Percentiles rank a stretch among this genome's conserved stretches.
phyloP scores from a whole-genome alignment of 2,113 vertebrate species.

The Sapajus apella region DNA sequence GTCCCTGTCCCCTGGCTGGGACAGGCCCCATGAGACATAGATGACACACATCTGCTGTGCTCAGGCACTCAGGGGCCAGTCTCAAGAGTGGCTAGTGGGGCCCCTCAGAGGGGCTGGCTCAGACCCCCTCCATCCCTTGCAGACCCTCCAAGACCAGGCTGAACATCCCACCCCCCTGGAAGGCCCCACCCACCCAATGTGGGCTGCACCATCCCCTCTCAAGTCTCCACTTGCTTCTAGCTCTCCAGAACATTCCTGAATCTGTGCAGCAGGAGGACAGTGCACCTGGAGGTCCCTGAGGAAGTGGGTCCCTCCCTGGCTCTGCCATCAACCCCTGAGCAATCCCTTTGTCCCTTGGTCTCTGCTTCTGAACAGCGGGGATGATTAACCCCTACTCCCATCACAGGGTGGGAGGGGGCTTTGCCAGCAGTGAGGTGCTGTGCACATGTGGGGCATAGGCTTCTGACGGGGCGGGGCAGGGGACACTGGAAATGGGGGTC shows the following conservation, averaged over 20 bases:
- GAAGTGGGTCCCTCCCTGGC: not conserved
- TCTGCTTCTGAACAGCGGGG: not conserved
- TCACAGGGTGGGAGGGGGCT: not conserved
- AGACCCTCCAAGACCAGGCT: no score
- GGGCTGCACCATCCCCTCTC: not conserved
- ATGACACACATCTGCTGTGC: not conserved
- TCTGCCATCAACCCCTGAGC: not conserved
- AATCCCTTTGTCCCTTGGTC: not conserved
- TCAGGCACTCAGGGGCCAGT: not conserved
- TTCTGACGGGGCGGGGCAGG: not conserved
- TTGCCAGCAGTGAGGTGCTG: not conserved
- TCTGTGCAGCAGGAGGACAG: not conserved
- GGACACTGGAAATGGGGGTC: not conserved
- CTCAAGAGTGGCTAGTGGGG: not conserved
- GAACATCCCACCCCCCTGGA: rapidly evolving
- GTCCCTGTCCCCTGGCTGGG: not conserved
- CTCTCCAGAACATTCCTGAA: not conserved
- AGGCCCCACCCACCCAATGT: rapidly evolving
- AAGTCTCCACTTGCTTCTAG: not conserved
- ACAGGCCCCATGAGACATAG: not conserved
- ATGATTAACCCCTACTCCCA: rapidly evolving
- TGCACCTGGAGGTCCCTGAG: not conserved
- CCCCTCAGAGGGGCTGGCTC: not conserved
- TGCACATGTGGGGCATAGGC: rapidly evolving
- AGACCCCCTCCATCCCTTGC: no score